Conservation (phyloP, 1,140 invertebrate genomes). For the Penaeus vannamei region DNA sequence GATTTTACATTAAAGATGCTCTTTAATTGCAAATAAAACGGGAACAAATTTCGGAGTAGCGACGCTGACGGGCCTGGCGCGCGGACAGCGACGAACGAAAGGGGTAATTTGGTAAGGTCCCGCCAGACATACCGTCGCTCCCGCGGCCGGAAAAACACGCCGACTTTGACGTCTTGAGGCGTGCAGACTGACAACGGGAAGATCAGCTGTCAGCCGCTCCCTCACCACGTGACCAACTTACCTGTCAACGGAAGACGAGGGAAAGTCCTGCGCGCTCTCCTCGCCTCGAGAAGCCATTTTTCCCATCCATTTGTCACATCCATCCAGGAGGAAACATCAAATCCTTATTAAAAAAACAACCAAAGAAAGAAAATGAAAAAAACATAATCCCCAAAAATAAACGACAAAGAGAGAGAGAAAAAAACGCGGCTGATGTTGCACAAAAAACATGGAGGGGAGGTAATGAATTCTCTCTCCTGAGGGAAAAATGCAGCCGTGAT, state of each 20-base stretch:
- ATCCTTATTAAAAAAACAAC: neutral
- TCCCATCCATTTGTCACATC: neutral
- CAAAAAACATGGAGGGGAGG: constrained; percentile 40
- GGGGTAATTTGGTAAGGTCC: too few species aligned
- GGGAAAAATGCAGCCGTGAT: constrained; percentile 53
- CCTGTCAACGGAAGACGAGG: neutral
- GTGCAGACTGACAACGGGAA: too few species aligned
- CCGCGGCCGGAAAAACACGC: too few species aligned
- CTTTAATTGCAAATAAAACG: too few species aligned
- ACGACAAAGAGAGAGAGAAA: neutral
- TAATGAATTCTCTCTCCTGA: constrained; percentile 56
- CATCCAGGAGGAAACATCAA: neutral
- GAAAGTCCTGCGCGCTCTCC: neutral
- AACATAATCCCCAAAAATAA: constrained; percentile 29
- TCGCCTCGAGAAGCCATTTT: too few species aligned
- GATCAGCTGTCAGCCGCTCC: too few species aligned
- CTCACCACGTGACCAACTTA: neutral
- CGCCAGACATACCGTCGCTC: too few species aligned
- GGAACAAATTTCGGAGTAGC: too few species aligned
- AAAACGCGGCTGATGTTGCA: constrained; percentile 44
- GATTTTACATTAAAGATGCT: too few species aligned
- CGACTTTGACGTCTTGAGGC: too few species aligned
- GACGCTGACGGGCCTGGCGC: too few species aligned
- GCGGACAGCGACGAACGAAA: too few species aligned
- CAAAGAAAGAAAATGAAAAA: constrained; percentile 21